phyloP scores from a whole-genome alignment of 92 coral and sea anemone species.

The Palythoa grandiflora region DNA sequence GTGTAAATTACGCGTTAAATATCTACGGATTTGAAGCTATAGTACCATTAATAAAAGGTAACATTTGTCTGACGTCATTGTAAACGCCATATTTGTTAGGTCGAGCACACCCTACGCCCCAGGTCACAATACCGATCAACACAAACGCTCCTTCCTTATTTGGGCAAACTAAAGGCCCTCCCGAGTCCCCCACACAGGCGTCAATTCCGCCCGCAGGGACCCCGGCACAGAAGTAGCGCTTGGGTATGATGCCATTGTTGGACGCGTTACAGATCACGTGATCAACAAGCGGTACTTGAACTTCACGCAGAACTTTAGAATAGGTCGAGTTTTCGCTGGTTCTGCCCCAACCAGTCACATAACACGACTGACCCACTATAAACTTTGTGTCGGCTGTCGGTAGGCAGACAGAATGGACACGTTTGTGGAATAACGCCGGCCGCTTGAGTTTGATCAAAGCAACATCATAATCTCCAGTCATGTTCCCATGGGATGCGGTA shows the following conservation, averaged over 20 bases:
- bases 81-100: conserved; percentile 80
- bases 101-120: conserved; percentile 75
- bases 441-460: conserved; percentile 72
- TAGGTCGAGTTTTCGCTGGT: conserved; percentile 37
- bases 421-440: conserved; percentile 61
- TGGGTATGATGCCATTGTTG: conserved; percentile 61
- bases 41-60: conserved; percentile 64
- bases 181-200: conserved; percentile 82
- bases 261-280: conserved; percentile 72
- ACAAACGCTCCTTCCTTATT: conserved; percentile 71
- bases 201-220: conserved; percentile 55
- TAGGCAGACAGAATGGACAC: conserved; percentile 76
- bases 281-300: conserved; percentile 64
- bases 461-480: conserved; percentile 70
- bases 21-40: conserved; percentile 28
- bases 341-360: conserved; percentile 78
- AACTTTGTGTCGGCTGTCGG: conserved; percentile 60
- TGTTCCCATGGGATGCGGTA: conserved; percentile 4
- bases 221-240: conserved; percentile 78
- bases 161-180: conserved; percentile 82
- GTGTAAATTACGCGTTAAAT: not conserved
- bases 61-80: conserved; percentile 60
- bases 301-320: conserved; percentile 69
- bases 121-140: conserved; percentile 72
- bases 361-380: conserved; percentile 65